Evolutionary conservation across 2,797 vertebrate species (phyloP), one percentile per base, ranked within the genome.

Genomic region (Sebastes melanostomus): DNA sequence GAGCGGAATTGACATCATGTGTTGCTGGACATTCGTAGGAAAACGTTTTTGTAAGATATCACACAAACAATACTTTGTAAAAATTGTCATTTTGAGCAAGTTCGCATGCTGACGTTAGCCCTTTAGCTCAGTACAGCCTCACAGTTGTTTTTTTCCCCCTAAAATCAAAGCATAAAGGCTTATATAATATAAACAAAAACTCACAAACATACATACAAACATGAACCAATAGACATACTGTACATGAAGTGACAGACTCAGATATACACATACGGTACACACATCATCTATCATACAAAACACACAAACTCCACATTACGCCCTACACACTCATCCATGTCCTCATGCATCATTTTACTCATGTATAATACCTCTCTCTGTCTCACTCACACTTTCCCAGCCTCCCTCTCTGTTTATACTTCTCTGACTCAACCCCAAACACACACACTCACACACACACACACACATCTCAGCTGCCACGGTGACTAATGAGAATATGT

Each of bases 401-500:
- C 30, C 59, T 66, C 52, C 5, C 11, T 27, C 25, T 72, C 72
- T 66, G 59, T 85, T 75, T 77, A 80, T 75, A 6, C 76, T 77
- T 83, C 79, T 76, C 58, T 80, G 46, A 32, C 73, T 78, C 61
- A 29, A 34, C 46, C 66, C n/a, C 66, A 79, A 84, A 66, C 52
- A 27, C 54, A 42, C 34, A 13, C 34, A 36, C 38, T 1, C 38
- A 27, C 27, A 42, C 38, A 36, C 34, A 36, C 66, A 66, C 52
- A 27, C 54, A 58, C 58, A 69, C 32, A 46, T 68, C 79, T 69
- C 22, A 75, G 76, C 87, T 88, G 85, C 88, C 86, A 86, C 24
- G 24, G 82, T 90, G 89, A 92, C 89, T 93, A 93, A 94, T 93
- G 91, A 90, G 84, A 84, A 85, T 78, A 69, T 89, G 87, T 90